Evolutionary conservation across 2,888 invertebrate genomes (phyloP).

Genomic region (Parnassius mnemosyne): DNA sequence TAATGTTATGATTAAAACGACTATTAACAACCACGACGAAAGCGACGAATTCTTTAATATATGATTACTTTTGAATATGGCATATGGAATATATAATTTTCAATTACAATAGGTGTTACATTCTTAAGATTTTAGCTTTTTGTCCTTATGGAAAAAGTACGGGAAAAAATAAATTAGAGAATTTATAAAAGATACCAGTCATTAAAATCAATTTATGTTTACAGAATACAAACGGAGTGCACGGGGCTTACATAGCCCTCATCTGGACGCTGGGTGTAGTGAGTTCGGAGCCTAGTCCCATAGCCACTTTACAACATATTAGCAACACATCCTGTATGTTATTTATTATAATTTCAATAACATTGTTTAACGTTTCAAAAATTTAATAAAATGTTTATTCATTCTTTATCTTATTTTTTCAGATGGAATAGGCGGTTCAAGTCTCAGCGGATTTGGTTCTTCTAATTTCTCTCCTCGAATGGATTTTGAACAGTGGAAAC

Average conservation of each 20-base stretch:
- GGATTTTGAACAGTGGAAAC: conserved; percentile 93
- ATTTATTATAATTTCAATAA: background rate
- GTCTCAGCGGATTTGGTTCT: conserved; percentile 51
- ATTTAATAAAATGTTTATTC: too few relatives aligned
- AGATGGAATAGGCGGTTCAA: conserved; percentile 50
- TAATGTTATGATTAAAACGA: background rate
- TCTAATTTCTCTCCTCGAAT: conserved; percentile 85
- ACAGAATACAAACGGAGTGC: conserved; percentile 12
- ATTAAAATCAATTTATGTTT: conserved; percentile 4
- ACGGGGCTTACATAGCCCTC: conserved; percentile 1
- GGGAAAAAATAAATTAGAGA: too few relatives aligned
- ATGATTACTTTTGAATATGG: too few relatives aligned
- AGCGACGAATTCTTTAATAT: too few relatives aligned
- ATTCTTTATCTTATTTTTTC: conserved; percentile 36
- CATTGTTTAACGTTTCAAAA: background rate
- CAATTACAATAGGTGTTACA: too few relatives aligned
- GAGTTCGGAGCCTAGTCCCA: conserved; percentile 29
- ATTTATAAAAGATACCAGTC: too few relatives aligned
- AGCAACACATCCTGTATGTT: conserved; percentile 38
- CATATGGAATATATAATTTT: too few relatives aligned
- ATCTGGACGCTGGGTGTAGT: conserved; percentile 18
- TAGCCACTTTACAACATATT: conserved; percentile 35
- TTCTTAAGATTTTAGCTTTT: too few relatives aligned
- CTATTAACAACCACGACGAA: too few relatives aligned
- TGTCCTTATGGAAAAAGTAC: too few relatives aligned